Percentiles rank a stretch among this genome's conserved stretches.
Evolutionary conservation across 2,888 invertebrate genomes (phyloP).

Genomic region (Acleris sparsana): DNA sequence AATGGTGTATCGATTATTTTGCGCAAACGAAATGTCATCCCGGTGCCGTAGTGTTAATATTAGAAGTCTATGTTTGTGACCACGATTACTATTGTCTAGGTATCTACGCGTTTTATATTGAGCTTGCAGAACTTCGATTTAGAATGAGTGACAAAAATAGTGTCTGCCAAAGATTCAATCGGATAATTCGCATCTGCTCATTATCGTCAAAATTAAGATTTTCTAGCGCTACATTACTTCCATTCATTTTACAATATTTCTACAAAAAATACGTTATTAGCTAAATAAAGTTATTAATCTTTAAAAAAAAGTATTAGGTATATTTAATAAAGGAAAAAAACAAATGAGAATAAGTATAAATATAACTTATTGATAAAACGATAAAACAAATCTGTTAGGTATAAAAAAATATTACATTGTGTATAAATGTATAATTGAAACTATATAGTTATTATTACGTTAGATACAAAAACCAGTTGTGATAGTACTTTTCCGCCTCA

Average conservation of each 20-base stretch:
- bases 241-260: background rate
- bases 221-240: background rate
- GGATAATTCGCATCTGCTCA: constrained; percentile 62
- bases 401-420: too few species aligned
- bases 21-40: constrained; percentile 83
- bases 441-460: too few species aligned
- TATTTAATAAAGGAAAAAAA: too few species aligned
- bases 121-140: constrained; percentile 75
- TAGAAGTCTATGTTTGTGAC: constrained; percentile 81
- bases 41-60: constrained; percentile 82
- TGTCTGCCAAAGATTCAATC: constrained; percentile 66
- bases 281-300: too few species aligned
- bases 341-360: too few species aligned
- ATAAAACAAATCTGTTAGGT: too few species aligned
- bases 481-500: background rate
- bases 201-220: constrained; percentile 35
- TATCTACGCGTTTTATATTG: constrained; percentile 81
- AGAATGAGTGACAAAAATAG: constrained; percentile 78
- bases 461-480: background rate
- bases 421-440: too few species aligned
- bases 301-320: too few species aligned
- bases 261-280: too few species aligned
- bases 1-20: constrained; percentile 84
- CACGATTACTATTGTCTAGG: constrained; percentile 81
- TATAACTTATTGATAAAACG: too few species aligned